phyloP scores from a whole-genome alignment of 1,140 invertebrate species.

The Tenebrio molitor region DNA sequence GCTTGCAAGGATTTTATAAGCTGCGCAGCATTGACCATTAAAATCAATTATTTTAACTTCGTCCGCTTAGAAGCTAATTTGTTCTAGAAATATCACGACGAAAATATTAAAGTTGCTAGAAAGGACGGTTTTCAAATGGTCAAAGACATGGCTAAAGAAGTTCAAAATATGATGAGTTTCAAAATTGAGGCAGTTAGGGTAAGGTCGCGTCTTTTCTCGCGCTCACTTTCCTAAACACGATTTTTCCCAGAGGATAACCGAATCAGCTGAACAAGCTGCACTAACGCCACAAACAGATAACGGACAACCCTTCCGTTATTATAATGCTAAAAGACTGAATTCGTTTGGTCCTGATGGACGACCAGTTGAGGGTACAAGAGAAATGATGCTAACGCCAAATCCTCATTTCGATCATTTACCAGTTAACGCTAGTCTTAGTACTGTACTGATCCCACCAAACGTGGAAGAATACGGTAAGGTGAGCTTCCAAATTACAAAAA shows the following conservation, averaged over 20 bases:
- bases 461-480: constrained; percentile 58
- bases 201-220: constrained; percentile 63
- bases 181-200: constrained; percentile 92
- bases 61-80: constrained; percentile 43
- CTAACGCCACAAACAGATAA: constrained; percentile 73
- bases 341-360: constrained; percentile 79
- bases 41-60: constrained; percentile 34
- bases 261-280: constrained; percentile 87
- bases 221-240: constrained; percentile 2
- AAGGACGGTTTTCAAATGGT: constrained; percentile 88
- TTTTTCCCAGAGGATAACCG: constrained; percentile 82
- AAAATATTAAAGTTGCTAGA: constrained; percentile 78
- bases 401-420: constrained; percentile 85
- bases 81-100: constrained; percentile 80
- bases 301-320: constrained; percentile 70
- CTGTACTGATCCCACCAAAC: constrained; percentile 86
- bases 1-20: constrained; percentile 35
- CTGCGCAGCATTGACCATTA: constrained; percentile 31
- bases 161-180: constrained; percentile 92
- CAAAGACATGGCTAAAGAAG: constrained; percentile 85
- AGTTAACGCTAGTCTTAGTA: constrained; percentile 88
- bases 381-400: constrained; percentile 77
- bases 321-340: constrained; percentile 81
- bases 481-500: constrained; percentile 36
- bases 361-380: constrained; percentile 74